A percentile compares a stretch with the other conserved stretches of the same genome.
Evolutionary conservation across 1,140 invertebrate species (phyloP).

Genomic region (Drosophila yakuba): DNA sequence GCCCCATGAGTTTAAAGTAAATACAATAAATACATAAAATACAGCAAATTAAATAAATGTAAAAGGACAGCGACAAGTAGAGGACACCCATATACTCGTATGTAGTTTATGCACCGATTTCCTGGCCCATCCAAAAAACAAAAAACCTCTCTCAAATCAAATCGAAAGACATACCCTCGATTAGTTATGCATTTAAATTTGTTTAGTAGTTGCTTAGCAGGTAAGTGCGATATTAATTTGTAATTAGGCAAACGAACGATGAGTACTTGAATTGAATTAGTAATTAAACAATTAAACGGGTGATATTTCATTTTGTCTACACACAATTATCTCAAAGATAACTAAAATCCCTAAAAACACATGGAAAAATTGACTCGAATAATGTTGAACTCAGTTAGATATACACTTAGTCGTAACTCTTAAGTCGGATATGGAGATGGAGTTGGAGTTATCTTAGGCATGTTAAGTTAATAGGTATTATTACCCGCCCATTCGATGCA

Average conservation of each 20-base stretch:
- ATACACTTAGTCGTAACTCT: slow-evolving; percentile 19
- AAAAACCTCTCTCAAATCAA: neutral
- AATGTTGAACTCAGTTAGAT: slow-evolving; percentile 27
- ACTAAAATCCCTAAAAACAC: slow-evolving; percentile 27
- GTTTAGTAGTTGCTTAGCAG: slow-evolving; percentile 69
- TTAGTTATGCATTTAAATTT: slow-evolving; percentile 59
- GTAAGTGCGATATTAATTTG: slow-evolving; percentile 68
- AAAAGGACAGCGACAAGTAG: slow-evolving; percentile 41
- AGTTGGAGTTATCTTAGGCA: slow-evolving; percentile 18
- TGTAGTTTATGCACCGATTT: slow-evolving; percentile 37
- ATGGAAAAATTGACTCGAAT: slow-evolving; percentile 12
- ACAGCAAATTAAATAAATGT: slow-evolving; percentile 33
- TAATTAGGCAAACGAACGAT: slow-evolving; percentile 60
- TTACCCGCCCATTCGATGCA: slow-evolving; percentile 29
- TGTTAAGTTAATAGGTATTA: slow-evolving; percentile 36
- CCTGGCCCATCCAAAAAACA: slow-evolving; percentile 18
- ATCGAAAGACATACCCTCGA: slow-evolving; percentile 4
- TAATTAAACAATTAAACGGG: slow-evolving; percentile 71
- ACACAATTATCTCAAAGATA: slow-evolving; percentile 63
- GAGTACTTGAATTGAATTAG: slow-evolving; percentile 64
- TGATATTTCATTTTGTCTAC: slow-evolving; percentile 76
- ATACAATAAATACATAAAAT: slow-evolving; percentile 18
- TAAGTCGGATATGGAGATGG: slow-evolving; percentile 9
- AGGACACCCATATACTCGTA: slow-evolving; percentile 7
- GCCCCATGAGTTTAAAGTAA: slow-evolving; percentile 10